phyloP scores from a whole-genome alignment of 2,113 vertebrate species.

The Stigmatopora nigra region DNA sequence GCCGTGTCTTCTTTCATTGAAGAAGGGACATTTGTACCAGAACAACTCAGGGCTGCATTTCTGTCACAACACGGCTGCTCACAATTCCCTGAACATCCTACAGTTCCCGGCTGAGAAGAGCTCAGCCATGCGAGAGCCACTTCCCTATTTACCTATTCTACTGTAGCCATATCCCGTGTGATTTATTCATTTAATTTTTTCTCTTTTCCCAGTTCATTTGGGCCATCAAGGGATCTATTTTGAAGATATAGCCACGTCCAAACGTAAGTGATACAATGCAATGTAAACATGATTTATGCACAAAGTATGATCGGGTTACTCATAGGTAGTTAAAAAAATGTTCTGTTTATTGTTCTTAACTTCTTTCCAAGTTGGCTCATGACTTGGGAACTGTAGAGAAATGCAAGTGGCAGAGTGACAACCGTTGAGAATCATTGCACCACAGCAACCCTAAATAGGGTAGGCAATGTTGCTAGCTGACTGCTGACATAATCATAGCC shows the following conservation, averaged over 20 bases:
- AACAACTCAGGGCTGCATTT: neutral
- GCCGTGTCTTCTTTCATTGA: neutral
- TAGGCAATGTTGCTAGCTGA: conserved; percentile 4
- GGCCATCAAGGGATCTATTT: neutral
- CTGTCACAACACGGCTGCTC: neutral
- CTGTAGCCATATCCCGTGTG: too few relatives aligned
- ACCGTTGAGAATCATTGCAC: neutral
- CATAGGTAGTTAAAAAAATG: too few relatives aligned
- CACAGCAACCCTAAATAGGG: neutral
- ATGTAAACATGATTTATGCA: neutral
- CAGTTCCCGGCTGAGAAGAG: neutral
- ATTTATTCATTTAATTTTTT: neutral
- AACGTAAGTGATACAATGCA: neutral
- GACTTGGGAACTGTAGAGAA: neutral
- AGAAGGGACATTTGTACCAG: neutral
- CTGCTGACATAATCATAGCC: conserved; percentile 3
- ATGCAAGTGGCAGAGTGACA: neutral
- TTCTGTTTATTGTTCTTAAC: too few relatives aligned
- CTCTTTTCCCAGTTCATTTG: neutral
- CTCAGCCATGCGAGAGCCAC: neutral
- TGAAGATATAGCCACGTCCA: neutral
- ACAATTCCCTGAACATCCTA: neutral
- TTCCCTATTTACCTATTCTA: neutral
- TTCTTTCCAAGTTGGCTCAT: too few relatives aligned
- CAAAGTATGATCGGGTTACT: too few relatives aligned